Base-by-base conservation (phyloP, 2,797 vertebrate species). In the Oryzias dopingdopingensis region DNA sequence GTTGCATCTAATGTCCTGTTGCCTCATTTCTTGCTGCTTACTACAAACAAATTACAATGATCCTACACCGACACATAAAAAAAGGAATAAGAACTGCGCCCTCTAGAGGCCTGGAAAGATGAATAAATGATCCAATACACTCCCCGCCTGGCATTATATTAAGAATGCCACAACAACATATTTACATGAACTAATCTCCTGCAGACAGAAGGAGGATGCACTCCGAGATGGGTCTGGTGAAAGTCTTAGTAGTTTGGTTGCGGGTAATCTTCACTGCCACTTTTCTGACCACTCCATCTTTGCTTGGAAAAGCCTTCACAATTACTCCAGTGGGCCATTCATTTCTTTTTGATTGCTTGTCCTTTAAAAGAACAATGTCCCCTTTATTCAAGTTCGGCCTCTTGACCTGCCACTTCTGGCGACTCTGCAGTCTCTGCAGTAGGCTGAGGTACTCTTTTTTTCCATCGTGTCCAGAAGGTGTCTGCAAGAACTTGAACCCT, bases 231-330 rank as follows among this genome's bases (percentile, higher is more conserved):
- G 61, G 61, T 56, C 61, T 64, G 7, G 18, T 4, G 26, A 56
- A 64, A 1, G 41, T 51, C 47, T 45, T 45, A 0, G 29, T 10
- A 24, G 18, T 37, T 20, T 63, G 56, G 45, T 37, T 5, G 5
- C 1, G 4, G 5, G 16, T 14, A 16, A 49, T 5, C 26, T 51
- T 65, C 4, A 64, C 47, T 16, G 55, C 48, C 26, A 46, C 2
- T 13, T 65, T 65, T 24, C 48, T 42, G 29, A 57, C 48, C 18
- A 63, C 14, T 32, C 52, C 47, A 18, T 63, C 40, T 44, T 40
- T 14, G 0, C 16, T 57, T 26, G 62, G 29, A 26, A 64, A 13
- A 8, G 55, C 0, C 12, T 65, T 65, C 10, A 52, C 43, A 0
- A 51, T 42, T 20, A 52, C 10, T n/a, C 43, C 49, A 1, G 4